Evolutionary conservation across 2,797 vertebrate genomes (phyloP).

Genomic region (Nothura maculosa): DNA sequence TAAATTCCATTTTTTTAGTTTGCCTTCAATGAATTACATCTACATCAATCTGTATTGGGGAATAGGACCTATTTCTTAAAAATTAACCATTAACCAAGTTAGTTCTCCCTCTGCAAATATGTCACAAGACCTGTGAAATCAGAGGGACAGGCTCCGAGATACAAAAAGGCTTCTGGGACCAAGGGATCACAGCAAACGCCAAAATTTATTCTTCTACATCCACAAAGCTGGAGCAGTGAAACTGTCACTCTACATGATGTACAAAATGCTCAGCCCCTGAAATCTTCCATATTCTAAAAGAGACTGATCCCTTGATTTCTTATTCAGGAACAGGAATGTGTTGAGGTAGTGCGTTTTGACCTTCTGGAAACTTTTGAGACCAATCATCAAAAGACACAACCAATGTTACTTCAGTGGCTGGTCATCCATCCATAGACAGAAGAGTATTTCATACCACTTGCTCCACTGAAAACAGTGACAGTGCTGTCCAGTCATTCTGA

Average conservation of each 20-base stretch:
- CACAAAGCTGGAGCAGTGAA: fast-evolving
- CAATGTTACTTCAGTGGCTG: background rate
- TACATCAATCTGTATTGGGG: background rate
- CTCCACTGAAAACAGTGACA: background rate
- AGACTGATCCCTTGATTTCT: background rate
- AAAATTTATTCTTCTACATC: background rate
- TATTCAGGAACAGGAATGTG: background rate
- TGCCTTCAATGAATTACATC: background rate
- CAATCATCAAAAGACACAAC: background rate
- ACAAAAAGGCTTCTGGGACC: background rate
- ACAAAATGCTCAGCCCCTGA: background rate
- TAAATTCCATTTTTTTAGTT: background rate
- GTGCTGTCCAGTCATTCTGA: background rate
- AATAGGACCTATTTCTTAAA: background rate
- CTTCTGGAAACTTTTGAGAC: background rate
- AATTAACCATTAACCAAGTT: background rate
- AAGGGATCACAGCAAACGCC: background rate
- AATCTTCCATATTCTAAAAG: background rate
- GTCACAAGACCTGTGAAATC: background rate
- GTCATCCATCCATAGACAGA: background rate
- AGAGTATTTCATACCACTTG: background rate
- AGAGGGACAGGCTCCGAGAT: background rate
- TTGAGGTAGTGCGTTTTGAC: background rate
- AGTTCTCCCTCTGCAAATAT: background rate
- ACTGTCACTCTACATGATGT: background rate